Conservation (phyloP, 2,888 invertebrate genomes). For the Paralinhomoeus sp. region DNA sequence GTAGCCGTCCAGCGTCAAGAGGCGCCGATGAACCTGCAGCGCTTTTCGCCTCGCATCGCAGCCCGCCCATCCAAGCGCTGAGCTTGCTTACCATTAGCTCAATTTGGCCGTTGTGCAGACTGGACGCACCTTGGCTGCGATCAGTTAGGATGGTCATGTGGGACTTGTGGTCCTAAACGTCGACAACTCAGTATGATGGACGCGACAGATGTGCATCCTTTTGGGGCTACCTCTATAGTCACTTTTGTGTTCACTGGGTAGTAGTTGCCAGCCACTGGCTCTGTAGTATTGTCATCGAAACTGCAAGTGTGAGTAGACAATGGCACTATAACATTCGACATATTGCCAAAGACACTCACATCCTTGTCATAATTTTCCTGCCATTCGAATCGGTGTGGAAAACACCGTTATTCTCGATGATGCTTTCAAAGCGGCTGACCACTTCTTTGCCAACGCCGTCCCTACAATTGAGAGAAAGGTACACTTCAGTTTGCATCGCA, state of each 20-base stretch:
- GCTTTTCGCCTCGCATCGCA: no score
- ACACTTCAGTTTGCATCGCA: not conserved
- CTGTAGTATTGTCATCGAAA: slow-evolving; percentile 43
- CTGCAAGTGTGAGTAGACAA: slow-evolving; percentile 43
- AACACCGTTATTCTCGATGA: slow-evolving; percentile 36
- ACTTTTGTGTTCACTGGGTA: slow-evolving; percentile 72
- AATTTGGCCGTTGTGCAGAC: slow-evolving; percentile 13
- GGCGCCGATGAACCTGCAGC: slow-evolving; percentile 51
- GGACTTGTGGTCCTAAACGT: slow-evolving; percentile 7
- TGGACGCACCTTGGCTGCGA: slow-evolving; percentile 22
- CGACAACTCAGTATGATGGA: not conserved
- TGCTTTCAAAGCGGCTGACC: slow-evolving; percentile 45
- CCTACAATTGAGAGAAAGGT: slow-evolving; percentile 24
- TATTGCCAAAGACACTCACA: not conserved
- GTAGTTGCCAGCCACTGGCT: slow-evolving; percentile 63
- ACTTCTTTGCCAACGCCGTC: slow-evolving; percentile 53
- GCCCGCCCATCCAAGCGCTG: no score
- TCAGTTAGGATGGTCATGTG: slow-evolving; percentile 30
- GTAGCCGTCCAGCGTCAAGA: slow-evolving; percentile 64
- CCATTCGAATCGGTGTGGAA: slow-evolving; percentile 90
- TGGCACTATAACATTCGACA: no score
- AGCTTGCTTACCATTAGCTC: slow-evolving; percentile 16
- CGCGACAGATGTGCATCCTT: no score
- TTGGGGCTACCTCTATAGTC: slow-evolving; percentile 14
- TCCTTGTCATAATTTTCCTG: slow-evolving; percentile 29